A percentile compares a stretch with the other conserved stretches of the same genome.
phyloP scores from a whole-genome alignment of 2,113 vertebrate species.

The Hemichromis elongatus region DNA sequence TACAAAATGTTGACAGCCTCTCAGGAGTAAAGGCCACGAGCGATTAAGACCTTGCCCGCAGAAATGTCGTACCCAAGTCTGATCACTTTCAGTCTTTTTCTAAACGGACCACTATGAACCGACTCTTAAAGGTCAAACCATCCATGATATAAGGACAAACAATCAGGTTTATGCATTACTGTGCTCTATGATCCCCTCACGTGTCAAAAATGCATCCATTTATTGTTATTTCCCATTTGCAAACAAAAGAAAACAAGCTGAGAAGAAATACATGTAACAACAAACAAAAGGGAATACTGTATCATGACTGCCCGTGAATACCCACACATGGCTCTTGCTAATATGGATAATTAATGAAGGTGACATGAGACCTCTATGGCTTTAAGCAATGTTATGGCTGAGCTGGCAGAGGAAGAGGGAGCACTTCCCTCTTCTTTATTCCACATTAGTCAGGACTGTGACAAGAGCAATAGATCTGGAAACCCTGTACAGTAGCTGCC shows the following conservation, averaged over 20 bases:
- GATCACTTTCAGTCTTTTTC: conserved; percentile 26
- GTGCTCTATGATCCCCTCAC: not conserved
- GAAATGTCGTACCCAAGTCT: not conserved
- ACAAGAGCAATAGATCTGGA: conserved; percentile 22
- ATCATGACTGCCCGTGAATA: not conserved
- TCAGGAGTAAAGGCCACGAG: conserved; percentile 35
- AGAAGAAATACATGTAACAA: not conserved
- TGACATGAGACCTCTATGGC: conserved; percentile 31
- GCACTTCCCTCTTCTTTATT: conserved; percentile 14
- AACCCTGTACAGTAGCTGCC: not conserved
- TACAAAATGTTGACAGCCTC: conserved; percentile 33
- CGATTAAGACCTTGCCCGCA: conserved; percentile 25
- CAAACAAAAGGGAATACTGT: not conserved
- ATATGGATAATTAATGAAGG: conserved; percentile 58
- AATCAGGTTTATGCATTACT: not conserved
- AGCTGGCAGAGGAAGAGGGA: conserved; percentile 21
- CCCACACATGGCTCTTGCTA: conserved; percentile 8
- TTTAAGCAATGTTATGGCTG: conserved; percentile 35
- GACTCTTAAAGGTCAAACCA: conserved; percentile 50
- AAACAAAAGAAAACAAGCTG: not conserved
- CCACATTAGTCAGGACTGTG: conserved; percentile 41
- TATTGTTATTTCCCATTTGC: not conserved
- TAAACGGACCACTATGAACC: conserved; percentile 32
- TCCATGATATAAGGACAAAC: conserved; percentile 8
- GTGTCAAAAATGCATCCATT: not conserved